A percentile compares a stretch with the other conserved stretches of the same genome.
Evolutionary conservation across 1,140 invertebrate genomes (phyloP).

Genomic region (Cydia splendana): DNA sequence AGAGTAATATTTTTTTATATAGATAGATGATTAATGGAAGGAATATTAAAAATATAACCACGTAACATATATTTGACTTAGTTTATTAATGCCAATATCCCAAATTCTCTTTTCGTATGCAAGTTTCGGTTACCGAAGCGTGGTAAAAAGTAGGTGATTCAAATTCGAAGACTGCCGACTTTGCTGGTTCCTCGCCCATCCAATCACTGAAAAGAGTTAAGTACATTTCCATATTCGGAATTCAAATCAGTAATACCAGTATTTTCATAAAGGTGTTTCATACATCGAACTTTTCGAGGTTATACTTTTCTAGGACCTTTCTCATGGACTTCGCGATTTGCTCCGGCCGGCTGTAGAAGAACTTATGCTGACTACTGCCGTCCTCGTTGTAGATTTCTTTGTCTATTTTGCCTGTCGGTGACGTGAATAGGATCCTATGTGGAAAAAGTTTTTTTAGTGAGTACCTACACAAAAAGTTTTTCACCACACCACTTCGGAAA

Average conservation of each 20-base stretch:
- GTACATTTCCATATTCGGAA: not conserved
- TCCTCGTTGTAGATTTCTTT: conserved; percentile 80
- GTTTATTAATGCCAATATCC: not conserved
- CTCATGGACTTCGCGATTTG: conserved; percentile 79
- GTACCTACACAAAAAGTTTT: not conserved
- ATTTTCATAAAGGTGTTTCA: conserved; percentile 38
- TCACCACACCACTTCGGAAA: too few species aligned
- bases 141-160: not conserved
- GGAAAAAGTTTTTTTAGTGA: not conserved
- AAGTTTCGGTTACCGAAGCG: not conserved
- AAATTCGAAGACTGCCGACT: not conserved
- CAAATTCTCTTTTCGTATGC: not conserved
- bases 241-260: not conserved
- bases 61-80: not conserved
- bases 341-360: conserved; percentile 80
- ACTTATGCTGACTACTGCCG: conserved; percentile 81
- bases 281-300: conserved; percentile 58
- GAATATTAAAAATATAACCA: not conserved
- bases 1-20: too few species aligned
- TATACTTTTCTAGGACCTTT: conserved; percentile 67
- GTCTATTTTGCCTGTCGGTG: conserved; percentile 77
- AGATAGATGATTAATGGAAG: too few species aligned
- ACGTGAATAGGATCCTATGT: conserved; percentile 71
- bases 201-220: conserved; percentile 22
- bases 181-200: not conserved